phyloP scores from a whole-genome alignment of 2,797 vertebrate species.

The Cichlasoma orientale region DNA sequence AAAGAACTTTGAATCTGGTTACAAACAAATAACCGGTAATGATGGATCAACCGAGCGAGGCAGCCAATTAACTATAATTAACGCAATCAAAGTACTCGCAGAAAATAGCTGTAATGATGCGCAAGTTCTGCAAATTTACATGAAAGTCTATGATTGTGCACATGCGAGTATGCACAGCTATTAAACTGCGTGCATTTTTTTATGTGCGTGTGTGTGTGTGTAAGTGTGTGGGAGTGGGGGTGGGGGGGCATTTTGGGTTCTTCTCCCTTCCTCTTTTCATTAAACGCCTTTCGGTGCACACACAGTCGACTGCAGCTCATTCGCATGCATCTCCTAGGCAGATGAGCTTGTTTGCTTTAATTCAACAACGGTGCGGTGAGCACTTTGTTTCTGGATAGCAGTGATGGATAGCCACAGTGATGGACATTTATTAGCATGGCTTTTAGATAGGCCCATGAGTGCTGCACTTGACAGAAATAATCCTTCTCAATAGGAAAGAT shows the following conservation, averaged over 20 bases:
- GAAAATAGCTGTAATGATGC: constrained; percentile 69
- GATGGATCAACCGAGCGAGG: constrained; percentile 61
- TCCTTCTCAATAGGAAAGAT: constrained; percentile 68
- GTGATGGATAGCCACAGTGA: constrained; percentile 75
- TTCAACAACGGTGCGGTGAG: constrained; percentile 67
- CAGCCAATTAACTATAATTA: constrained; percentile 76
- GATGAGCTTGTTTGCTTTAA: constrained; percentile 73
- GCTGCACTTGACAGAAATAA: constrained; percentile 77
- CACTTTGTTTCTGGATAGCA: constrained; percentile 55
- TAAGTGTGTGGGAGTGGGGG: neutral
- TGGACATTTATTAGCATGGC: constrained; percentile 75
- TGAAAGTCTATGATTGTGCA: constrained; percentile 51
- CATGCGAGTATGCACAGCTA: constrained; percentile 14
- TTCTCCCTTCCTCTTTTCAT: constrained; percentile 22
- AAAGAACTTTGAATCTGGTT: constrained; percentile 61
- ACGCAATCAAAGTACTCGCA: constrained; percentile 71
- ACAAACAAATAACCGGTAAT: constrained; percentile 73
- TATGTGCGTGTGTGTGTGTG: neutral
- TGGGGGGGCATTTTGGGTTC: neutral
- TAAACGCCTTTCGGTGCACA: constrained; percentile 47
- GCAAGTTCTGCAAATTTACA: constrained; percentile 56
- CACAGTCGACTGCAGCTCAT: constrained; percentile 49
- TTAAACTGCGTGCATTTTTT: constrained; percentile 16
- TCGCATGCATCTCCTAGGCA: constrained; percentile 57
- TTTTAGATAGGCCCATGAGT: constrained; percentile 73